phyloP scores from a whole-genome alignment of 2,797 vertebrate species.

The Acropternis orthonyx region DNA sequence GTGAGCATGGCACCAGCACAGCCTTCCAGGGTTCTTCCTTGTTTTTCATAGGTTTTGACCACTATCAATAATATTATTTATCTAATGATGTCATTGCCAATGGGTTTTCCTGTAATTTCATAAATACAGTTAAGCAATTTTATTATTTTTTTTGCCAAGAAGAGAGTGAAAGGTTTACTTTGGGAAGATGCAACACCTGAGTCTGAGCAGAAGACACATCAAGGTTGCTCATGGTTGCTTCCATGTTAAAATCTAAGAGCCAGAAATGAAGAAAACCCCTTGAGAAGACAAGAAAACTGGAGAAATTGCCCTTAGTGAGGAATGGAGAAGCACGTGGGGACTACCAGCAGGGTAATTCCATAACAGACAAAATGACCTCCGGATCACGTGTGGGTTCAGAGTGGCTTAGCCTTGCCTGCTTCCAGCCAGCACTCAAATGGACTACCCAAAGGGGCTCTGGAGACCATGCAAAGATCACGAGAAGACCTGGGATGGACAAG shows the following conservation, averaged over 20 bases:
- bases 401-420: background rate
- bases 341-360: background rate
- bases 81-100: background rate
- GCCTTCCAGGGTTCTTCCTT: constrained; percentile 13
- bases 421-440: background rate
- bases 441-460: background rate
- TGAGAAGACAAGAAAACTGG: background rate
- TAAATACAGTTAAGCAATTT: background rate
- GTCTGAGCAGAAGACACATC: background rate
- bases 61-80: background rate
- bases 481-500: background rate
- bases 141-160: too few relatives aligned
- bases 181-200: background rate
- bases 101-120: background rate
- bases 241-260: background rate
- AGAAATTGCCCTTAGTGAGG: background rate
- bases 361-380: background rate
- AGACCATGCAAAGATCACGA: background rate
- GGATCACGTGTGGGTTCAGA: rapidly evolving
- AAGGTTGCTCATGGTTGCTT: background rate
- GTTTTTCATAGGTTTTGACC: background rate
- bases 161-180: background rate
- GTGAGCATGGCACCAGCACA: background rate
- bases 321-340: background rate
- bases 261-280: background rate